Evolutionary conservation across 2,113 vertebrate species (phyloP), one percentile per base, ranked within the genome.

Genomic region (Garra rufa): DNA sequence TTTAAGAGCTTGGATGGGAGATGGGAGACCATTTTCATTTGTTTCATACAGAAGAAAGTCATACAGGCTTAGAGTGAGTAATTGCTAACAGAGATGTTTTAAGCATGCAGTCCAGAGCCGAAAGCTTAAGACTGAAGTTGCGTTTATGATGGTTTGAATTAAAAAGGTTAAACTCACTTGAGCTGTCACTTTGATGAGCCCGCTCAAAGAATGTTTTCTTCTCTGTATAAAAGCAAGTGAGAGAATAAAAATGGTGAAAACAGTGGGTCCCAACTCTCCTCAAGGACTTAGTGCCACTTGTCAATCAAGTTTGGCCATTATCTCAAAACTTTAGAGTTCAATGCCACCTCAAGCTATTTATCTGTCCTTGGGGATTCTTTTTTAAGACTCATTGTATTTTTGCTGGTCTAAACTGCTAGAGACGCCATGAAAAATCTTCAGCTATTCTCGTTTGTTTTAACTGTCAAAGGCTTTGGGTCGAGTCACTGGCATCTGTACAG

Each of bases 321-420:
- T 59, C 30, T n/a, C 48, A 21, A 50, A 46, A 2, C 7, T n/a
- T 59, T 41, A 21, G 11, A 17, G 7, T 57, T 82, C 55, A 44
- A 9, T 78, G 57, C 21, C 55, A 43, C 76, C 34, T 78, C 76
- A 78, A 26, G n/a, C 55, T 61, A n/a, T 76, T 76, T 55, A 55
- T 55, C 48, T 52, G 30, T 43, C 7, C 55, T 61, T 9, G 43
- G 19, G 11, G 34, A 24, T 57, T 17, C 19, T 67, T 69, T 26
- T 74, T 43, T 3, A 73, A 61, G 34, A 38, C 7, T 78, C 1
- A 9, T 57, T 38, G 28, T n/a, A 59, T 59, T 15, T 24, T 9
- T 59, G 76, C 13, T 28, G 24, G 11, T 52, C 13, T n/a, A 26
- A 74, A 34, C 24, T 61, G 61, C 26, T 26, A 83, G 82, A 30